Conservation (phyloP, 2,797 vertebrate species). For the Poecilia wingei region DNA sequence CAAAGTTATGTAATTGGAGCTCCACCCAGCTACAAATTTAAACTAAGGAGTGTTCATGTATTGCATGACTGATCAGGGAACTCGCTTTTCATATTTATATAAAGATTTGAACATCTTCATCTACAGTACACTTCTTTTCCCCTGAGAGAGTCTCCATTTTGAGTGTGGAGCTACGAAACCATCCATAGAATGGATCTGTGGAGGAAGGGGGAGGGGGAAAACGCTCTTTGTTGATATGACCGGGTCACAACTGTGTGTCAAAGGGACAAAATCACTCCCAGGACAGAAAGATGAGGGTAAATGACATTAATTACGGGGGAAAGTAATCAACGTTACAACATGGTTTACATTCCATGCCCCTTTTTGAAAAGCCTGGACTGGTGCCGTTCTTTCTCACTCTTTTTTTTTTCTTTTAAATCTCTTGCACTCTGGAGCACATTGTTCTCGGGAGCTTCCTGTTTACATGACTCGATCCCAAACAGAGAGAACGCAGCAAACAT, state of each 20-base stretch:
- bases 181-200: constrained; percentile 25
- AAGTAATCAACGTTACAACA: constrained; percentile 50
- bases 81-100: neutral
- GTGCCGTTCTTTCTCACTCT: neutral
- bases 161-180: constrained; percentile 30
- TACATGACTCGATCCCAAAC: constrained; percentile 60
- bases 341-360: constrained; percentile 65
- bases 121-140: constrained; percentile 19
- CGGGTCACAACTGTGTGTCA: constrained; percentile 52
- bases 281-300: constrained; percentile 38
- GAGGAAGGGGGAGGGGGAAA: constrained; percentile 12
- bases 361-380: constrained; percentile 23
- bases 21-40: constrained; percentile 43
- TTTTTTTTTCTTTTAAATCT: constrained; percentile 4
- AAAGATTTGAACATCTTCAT: neutral
- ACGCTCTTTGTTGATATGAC: constrained; percentile 58
- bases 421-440: constrained; percentile 53
- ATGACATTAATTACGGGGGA: constrained; percentile 59
- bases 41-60: constrained; percentile 26
- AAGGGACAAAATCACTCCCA: constrained; percentile 57
- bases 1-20: constrained; percentile 40
- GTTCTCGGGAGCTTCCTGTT: constrained; percentile 78
- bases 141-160: constrained; percentile 29
- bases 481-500: constrained; percentile 18
- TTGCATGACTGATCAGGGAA: neutral